These are phyloP conservation scores for Ameiurus melas DNA, from an alignment of 2,113 vertebrate species.

Conservation along the genomic window DNA sequence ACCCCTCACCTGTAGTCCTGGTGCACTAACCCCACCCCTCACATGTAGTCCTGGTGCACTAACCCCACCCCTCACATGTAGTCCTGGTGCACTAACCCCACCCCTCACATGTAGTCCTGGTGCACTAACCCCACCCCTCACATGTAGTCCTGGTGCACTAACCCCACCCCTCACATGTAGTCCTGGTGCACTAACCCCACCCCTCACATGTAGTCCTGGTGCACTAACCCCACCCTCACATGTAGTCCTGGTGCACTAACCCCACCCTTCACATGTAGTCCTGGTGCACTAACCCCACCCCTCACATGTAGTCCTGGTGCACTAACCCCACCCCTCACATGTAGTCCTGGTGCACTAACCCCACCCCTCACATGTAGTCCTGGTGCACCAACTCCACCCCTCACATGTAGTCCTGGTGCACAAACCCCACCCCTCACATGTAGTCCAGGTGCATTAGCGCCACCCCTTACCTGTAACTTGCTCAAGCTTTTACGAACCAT, in stretches of 20 bases:
- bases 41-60: background rate
- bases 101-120: background rate
- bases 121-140: background rate
- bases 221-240: too few relatives aligned
- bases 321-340: background rate
- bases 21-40: background rate
- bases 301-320: background rate
- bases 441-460: background rate
- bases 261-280: conserved; percentile 45
- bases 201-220: too few relatives aligned
- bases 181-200: too few relatives aligned
- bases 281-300: background rate
- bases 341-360: background rate
- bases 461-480: conserved; percentile 16
- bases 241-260: too few relatives aligned
- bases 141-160: background rate
- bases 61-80: background rate
- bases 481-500: conserved; percentile 53
- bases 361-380: background rate
- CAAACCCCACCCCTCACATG: background rate
- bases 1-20: background rate
- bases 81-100: background rate
- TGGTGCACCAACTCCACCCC: too few relatives aligned
- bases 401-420: background rate
- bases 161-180: background rate